Evolutionary conservation across 2,113 vertebrate species (phyloP).

Genomic region (Lophotis ruficrista): DNA sequence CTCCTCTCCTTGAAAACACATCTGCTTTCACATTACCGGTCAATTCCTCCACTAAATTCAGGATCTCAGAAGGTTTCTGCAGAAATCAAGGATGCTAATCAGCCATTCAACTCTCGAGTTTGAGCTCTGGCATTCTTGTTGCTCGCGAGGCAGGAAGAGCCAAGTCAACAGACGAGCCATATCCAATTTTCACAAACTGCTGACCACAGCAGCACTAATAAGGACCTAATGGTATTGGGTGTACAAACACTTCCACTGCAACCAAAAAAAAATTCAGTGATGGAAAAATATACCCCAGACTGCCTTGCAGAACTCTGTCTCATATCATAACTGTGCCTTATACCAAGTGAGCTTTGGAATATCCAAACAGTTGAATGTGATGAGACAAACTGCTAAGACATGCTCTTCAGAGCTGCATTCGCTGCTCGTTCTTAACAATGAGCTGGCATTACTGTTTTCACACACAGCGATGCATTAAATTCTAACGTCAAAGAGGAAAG

Average conservation of each 20-base stretch:
- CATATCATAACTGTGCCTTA: background rate
- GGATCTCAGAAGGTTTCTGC: background rate
- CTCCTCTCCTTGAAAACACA: background rate
- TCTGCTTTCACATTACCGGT: background rate
- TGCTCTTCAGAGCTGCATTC: background rate
- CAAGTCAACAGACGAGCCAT: background rate
- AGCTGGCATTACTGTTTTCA: background rate
- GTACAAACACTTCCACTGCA: background rate
- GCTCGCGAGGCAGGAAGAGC: conserved; percentile 40
- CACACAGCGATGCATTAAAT: background rate
- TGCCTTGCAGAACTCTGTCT: background rate
- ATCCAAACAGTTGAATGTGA: background rate
- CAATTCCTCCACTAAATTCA: background rate
- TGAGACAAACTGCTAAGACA: background rate
- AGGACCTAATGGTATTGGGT: conserved; percentile 28
- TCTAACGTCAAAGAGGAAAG: background rate
- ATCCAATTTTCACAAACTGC: conserved; percentile 60
- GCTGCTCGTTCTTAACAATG: background rate
- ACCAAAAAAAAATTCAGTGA: background rate
- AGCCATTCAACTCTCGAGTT: background rate
- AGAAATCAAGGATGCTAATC: background rate
- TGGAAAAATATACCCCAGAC: background rate
- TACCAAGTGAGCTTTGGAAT: background rate
- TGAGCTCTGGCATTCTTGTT: conserved; percentile 25
- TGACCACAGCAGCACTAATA: conserved; percentile 53